Evolutionary conservation across 2,797 vertebrate species (phyloP).

Genomic region (Podarcis siculus): DNA sequence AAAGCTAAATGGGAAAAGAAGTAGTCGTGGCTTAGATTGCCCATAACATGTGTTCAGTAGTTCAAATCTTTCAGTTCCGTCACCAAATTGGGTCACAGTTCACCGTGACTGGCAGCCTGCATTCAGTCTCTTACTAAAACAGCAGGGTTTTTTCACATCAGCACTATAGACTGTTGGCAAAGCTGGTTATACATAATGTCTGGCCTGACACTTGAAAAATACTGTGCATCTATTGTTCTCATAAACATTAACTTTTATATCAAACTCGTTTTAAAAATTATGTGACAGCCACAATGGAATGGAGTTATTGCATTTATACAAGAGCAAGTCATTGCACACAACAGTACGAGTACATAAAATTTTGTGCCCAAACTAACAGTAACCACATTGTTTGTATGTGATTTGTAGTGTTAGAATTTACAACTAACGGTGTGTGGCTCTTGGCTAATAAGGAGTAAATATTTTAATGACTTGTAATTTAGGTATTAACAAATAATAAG

Average conservation of each 20-base stretch:
- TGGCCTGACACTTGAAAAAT: conserved; percentile 24
- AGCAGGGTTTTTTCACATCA: conserved; percentile 34
- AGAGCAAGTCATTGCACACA: neutral
- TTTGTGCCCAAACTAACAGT: neutral
- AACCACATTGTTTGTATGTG: neutral
- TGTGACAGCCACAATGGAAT: conserved; percentile 2
- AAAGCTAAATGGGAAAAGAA: conserved; percentile 20
- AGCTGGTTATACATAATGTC: conserved; percentile 39
- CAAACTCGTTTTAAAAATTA: conserved; percentile 12
- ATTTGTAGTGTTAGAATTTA: neutral
- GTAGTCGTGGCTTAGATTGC: conserved; percentile 6
- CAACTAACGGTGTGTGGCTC: neutral
- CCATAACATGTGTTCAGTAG: neutral
- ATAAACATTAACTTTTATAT: conserved; percentile 20
- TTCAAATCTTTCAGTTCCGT: conserved; percentile 5
- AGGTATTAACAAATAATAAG: neutral
- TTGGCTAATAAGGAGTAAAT: neutral
- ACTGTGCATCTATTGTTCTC: conserved; percentile 53
- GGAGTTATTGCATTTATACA: conserved; percentile 4
- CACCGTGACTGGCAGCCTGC: neutral
- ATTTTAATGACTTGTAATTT: neutral
- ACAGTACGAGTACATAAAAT: neutral
- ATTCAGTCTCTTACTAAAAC: conserved; percentile 4
- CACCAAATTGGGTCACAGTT: conserved; percentile 7
- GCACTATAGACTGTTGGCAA: conserved; percentile 39